phyloP scores from a whole-genome alignment of 2,113 vertebrate species.

The Balaeniceps rex region DNA sequence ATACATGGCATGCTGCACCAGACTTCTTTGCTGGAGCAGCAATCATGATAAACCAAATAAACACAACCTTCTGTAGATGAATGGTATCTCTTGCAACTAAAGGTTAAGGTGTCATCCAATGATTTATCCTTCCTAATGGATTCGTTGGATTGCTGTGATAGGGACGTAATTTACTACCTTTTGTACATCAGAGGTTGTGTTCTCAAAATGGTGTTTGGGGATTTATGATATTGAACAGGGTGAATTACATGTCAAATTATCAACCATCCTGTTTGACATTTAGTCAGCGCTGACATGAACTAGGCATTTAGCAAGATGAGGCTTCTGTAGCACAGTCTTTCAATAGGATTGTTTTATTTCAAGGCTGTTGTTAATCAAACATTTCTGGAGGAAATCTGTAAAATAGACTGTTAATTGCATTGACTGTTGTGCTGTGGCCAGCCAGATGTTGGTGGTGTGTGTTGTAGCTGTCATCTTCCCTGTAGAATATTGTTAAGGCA shows the following conservation, averaged over 20 bases:
- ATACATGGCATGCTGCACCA: fast-evolving
- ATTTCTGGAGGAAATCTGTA: background rate
- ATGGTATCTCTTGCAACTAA: background rate
- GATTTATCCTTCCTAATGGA: conserved; percentile 1
- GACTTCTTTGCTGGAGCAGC: background rate
- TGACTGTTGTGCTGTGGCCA: background rate
- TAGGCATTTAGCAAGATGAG: background rate
- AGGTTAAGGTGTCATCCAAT: background rate
- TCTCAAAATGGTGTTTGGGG: background rate
- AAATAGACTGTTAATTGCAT: background rate
- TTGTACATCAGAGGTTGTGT: background rate
- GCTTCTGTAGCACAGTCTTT: background rate
- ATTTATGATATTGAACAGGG: background rate
- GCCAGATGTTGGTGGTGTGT: background rate
- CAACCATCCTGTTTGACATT: background rate
- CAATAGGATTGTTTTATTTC: background rate
- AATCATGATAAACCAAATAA: background rate
- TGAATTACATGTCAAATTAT: background rate
- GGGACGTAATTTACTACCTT: conserved; percentile 1
- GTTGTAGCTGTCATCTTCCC: background rate
- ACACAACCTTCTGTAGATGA: background rate
- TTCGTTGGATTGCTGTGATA: background rate
- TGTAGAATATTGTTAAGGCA: background rate
- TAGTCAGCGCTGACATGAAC: background rate
- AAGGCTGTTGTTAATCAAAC: background rate